phyloP scores from a whole-genome alignment of 2,113 vertebrate species.

The Butorides virescens region DNA sequence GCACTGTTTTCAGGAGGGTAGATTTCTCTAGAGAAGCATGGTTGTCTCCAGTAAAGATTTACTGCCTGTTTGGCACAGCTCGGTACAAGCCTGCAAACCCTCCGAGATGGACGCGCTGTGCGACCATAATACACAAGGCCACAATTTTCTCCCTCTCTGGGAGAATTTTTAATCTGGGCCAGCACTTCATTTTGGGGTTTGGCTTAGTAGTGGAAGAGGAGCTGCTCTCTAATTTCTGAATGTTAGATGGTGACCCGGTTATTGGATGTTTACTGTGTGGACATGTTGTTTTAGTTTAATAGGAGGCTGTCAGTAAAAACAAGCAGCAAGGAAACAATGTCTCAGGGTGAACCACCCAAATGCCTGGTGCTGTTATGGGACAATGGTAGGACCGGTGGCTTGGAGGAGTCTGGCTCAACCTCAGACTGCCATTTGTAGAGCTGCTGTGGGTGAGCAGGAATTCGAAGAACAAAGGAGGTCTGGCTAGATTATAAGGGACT shows the following conservation, averaged over 20 bases:
- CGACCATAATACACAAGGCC: not conserved
- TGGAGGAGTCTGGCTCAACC: not conserved
- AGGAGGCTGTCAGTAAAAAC: not conserved
- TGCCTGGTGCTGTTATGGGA: not conserved
- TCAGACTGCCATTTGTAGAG: not conserved
- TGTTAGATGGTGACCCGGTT: not conserved
- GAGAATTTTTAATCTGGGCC: not conserved
- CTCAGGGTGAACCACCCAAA: not conserved
- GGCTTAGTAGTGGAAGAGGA: not conserved
- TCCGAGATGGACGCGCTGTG: not conserved
- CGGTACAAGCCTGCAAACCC: not conserved
- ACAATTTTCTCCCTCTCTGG: slow-evolving; percentile 1
- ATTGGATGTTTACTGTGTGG: not conserved
- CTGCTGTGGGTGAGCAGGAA: not conserved
- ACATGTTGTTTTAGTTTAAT: not conserved
- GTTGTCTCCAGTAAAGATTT: not conserved
- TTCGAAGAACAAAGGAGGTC: not conserved
- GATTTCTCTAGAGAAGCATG: not conserved
- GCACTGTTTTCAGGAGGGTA: not conserved
- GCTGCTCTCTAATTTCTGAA: slow-evolving; percentile 38
- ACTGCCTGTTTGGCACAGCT: not conserved
- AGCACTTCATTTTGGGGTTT: slow-evolving; percentile 21
- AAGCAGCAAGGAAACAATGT: not conserved
- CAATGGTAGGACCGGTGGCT: not conserved
- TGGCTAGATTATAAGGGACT: not conserved